Conservation (phyloP, 2,888 invertebrate genomes). For the Therioaphis trifolii region DNA sequence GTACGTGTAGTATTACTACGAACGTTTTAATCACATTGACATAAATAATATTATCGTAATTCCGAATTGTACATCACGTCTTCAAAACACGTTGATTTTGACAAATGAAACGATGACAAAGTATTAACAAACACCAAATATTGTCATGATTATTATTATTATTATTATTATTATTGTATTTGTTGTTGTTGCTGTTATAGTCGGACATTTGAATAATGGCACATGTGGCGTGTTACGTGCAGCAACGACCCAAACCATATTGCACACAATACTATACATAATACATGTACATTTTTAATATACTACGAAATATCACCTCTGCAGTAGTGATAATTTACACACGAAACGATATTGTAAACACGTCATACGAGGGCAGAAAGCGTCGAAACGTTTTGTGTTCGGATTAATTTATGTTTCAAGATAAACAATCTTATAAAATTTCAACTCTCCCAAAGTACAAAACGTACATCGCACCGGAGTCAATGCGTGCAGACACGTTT, state of each 20-base stretch:
- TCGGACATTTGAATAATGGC: not conserved
- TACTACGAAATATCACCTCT: too few species aligned
- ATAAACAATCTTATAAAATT: too few species aligned
- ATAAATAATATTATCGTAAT: conserved; percentile 18
- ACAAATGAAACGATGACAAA: conserved; percentile 42
- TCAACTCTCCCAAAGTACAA: too few species aligned
- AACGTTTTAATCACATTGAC: not conserved
- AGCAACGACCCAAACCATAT: not conserved
- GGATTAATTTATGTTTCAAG: too few species aligned
- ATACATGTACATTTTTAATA: too few species aligned
- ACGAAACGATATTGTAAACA: not conserved
- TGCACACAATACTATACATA: not conserved
- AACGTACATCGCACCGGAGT: too few species aligned
- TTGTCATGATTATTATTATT: not conserved
- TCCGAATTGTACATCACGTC: not conserved
- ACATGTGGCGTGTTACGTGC: not conserved
- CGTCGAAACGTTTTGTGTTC: too few species aligned
- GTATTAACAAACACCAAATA: not conserved
- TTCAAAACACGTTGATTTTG: not conserved
- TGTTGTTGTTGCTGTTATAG: not conserved
- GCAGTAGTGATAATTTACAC: too few species aligned
- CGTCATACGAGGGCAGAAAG: not conserved
- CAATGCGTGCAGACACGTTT: too few species aligned
- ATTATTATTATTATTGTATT: not conserved
- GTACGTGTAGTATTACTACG: too few species aligned